Conservation (phyloP, 2,888 invertebrate species). For the Pantelozetes paolii region DNA sequence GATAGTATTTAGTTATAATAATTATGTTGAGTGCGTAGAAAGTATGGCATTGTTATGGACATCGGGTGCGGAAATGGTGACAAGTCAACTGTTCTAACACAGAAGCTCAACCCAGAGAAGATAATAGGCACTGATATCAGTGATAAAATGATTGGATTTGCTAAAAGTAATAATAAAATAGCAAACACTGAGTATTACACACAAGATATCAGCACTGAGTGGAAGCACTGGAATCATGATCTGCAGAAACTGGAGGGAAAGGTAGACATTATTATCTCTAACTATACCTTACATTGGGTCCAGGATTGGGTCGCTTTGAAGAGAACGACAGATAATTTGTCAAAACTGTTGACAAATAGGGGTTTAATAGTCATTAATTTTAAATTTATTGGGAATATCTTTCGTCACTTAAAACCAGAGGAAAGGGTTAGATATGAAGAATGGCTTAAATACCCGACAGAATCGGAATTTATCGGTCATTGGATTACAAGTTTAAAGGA, state of each 20-base stretch:
- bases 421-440: background rate
- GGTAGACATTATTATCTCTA: constrained; percentile 37
- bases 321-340: constrained; percentile 19
- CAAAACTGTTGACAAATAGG: constrained; percentile 6
- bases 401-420: background rate
- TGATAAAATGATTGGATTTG: constrained; percentile 33
- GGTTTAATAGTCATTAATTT: constrained; percentile 34
- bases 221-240: constrained; percentile 22
- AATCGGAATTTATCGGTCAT: constrained; percentile 17
- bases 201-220: constrained; percentile 23
- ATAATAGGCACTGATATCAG: constrained; percentile 38
- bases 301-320: background rate
- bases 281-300: constrained; percentile 40
- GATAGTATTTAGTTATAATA: too few species aligned
- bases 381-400: constrained; percentile 32
- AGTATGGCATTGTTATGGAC: constrained; percentile 2
- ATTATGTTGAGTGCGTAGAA: background rate
- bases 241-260: constrained; percentile 17
- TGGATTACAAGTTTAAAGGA: background rate
- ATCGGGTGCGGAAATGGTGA: constrained; percentile 40
- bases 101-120: background rate
- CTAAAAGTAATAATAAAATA: background rate
- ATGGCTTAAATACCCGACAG: constrained; percentile 17
- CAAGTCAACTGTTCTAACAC: background rate
- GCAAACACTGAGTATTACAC: constrained; percentile 28